These are phyloP conservation scores for Halesus radiatus DNA, from an alignment of 1,140 invertebrate genomes.

Conservation along the genomic window DNA sequence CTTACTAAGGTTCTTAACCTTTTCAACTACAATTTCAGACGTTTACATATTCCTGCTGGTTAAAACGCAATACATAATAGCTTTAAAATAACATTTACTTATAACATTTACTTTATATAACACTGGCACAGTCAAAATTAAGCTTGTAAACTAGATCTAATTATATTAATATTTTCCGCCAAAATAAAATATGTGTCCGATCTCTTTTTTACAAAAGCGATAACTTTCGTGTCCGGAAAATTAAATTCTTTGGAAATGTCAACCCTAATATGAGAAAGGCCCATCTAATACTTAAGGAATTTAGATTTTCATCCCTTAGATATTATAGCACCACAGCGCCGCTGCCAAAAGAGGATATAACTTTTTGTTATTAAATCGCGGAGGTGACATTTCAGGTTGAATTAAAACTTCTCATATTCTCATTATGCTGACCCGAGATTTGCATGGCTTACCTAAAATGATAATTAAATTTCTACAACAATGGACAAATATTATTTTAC, in stretches of 20 bases:
- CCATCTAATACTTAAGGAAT: conserved; percentile 25
- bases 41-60: too few relatives aligned
- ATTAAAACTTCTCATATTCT: not conserved
- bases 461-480: too few relatives aligned
- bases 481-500: too few relatives aligned
- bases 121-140: too few relatives aligned
- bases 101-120: too few relatives aligned
- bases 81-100: too few relatives aligned
- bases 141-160: too few relatives aligned
- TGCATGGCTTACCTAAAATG: too few relatives aligned
- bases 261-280: conserved; percentile 21
- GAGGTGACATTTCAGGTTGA: conserved; percentile 11
- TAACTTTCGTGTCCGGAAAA: conserved; percentile 26
- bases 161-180: not conserved
- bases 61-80: too few relatives aligned
- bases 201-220: not conserved
- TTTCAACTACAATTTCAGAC: too few relatives aligned
- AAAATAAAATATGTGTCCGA: not conserved
- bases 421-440: too few relatives aligned
- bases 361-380: conserved; percentile 19
- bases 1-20: too few relatives aligned
- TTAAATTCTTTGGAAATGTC: conserved; percentile 38
- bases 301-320: conserved; percentile 24
- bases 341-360: conserved; percentile 27
- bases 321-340: conserved; percentile 2